phyloP scores from a whole-genome alignment of 2,113 vertebrate genomes.

The Tyrannus savana region DNA sequence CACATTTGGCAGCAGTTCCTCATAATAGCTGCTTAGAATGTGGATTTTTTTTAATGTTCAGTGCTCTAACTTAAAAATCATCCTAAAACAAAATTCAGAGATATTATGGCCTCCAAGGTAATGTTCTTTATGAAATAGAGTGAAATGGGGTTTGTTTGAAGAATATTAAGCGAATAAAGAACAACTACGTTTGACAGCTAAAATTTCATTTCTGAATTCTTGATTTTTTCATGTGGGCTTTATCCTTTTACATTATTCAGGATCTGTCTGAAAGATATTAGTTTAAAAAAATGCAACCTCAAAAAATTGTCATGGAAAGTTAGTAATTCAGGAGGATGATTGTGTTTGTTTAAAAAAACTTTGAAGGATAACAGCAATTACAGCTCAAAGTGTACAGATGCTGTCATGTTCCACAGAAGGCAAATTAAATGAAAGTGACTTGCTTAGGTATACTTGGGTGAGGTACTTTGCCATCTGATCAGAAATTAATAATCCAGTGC shows the following conservation, averaged over 20 bases:
- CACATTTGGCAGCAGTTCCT: not conserved
- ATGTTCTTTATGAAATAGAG: conserved; percentile 67
- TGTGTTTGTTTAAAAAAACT: conserved; percentile 79
- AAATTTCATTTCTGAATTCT: conserved; percentile 75
- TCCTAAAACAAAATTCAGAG: conserved; percentile 49
- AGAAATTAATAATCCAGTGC: conserved; percentile 17
- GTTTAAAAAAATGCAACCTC: conserved; percentile 76
- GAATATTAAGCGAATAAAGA: conserved; percentile 76
- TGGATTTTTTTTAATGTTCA: conserved; percentile 12
- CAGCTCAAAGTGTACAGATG: conserved; percentile 75
- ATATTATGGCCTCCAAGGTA: conserved; percentile 61
- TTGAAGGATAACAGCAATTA: conserved; percentile 82
- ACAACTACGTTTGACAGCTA: conserved; percentile 74
- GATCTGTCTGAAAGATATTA: conserved; percentile 78
- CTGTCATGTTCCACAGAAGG: conserved; percentile 73
- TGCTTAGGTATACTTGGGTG: conserved; percentile 53
- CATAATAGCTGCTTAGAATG: conserved; percentile 15
- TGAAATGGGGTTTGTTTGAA: conserved; percentile 65
- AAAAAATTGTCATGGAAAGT: conserved; percentile 75
- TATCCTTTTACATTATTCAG: conserved; percentile 82
- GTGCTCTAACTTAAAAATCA: conserved; percentile 54
- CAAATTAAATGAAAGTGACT: conserved; percentile 78
- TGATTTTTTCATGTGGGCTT: conserved; percentile 72
- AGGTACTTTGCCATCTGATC: conserved; percentile 52
- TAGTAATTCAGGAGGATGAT: conserved; percentile 78